Evolutionary conservation across 2,888 invertebrate species (phyloP), one percentile per base, ranked within the genome.

Genomic region (Drosophila putrida): DNA sequence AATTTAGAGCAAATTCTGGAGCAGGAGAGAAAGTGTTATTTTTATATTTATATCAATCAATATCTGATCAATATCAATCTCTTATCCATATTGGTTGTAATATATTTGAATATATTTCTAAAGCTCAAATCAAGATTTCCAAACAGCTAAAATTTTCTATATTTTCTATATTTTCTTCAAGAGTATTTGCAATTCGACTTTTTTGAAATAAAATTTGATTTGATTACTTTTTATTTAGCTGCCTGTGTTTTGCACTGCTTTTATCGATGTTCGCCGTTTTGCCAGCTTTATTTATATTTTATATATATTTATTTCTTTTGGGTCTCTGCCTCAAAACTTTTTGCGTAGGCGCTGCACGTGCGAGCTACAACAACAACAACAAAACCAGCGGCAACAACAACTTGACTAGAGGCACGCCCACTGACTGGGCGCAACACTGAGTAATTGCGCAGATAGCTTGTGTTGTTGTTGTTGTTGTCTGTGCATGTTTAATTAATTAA

Each of bases 291-390:
- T 44, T 65, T 46, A 11, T 31, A 31, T 15, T 8, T 43, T 46
- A 11, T 31, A 31, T 15, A 6, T 43, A 41, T 54, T 67, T 49
- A 46, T 51, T 53, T 51, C 15, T 59, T 62, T 41, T 57, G 43
- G 41, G 60, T 57, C 46, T 41, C 35, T 51, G 55, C 51, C 63
- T 71, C 46, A 25, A 39, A 47, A 46, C 43, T 59, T 78, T 78
- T 76, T 83, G 80, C 70, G 85, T 85, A 84, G 81, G 82, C 81
- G 72, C 80, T 85, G 85, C 81, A 82, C 85, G 81, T 82, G 80
- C 80, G 71, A 61, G 57, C 60, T 38, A 6, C 53, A 46, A 62
- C 55, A 62, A 33, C 31, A 71, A 65, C 43, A 64, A 44, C 46
- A 43, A 50, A 20, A 41, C n/a, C 33, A 64, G 11, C 59, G 55